Conservation (phyloP, 2,888 invertebrate genomes). For the Deilephila elpenor region DNA sequence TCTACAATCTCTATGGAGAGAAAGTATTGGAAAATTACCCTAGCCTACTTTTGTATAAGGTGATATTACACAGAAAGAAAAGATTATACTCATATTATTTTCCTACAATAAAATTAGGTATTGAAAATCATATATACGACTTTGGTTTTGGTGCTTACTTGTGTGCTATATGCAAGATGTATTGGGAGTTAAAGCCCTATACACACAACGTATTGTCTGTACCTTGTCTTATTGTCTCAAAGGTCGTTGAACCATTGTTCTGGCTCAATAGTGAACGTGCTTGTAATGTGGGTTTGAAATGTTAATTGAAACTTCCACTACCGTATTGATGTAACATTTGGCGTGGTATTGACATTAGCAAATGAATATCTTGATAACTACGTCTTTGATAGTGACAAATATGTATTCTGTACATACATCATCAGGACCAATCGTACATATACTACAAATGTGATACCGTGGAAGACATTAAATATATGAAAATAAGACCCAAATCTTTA, state of each 20-base stretch:
- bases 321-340: constrained; percentile 1
- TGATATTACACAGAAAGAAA: background rate
- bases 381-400: background rate
- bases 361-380: background rate
- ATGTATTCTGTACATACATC: no score
- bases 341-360: constrained; percentile 18
- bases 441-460: no score
- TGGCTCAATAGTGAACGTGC: background rate
- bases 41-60: no score
- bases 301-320: constrained; percentile 17
- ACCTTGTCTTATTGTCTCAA: constrained; percentile 6
- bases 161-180: background rate
- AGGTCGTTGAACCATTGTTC: background rate
- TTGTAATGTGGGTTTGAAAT: constrained; percentile 2
- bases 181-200: background rate
- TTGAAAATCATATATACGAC: background rate
- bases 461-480: no score
- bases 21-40: no score
- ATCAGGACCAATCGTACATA: no score
- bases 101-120: background rate
- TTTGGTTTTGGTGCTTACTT: background rate
- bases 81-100: background rate
- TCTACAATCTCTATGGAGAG: no score
- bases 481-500: no score
- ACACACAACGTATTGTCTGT: background rate